phyloP scores from a whole-genome alignment of 2,113 vertebrate species.

The Grammomys dolichurus region DNA sequence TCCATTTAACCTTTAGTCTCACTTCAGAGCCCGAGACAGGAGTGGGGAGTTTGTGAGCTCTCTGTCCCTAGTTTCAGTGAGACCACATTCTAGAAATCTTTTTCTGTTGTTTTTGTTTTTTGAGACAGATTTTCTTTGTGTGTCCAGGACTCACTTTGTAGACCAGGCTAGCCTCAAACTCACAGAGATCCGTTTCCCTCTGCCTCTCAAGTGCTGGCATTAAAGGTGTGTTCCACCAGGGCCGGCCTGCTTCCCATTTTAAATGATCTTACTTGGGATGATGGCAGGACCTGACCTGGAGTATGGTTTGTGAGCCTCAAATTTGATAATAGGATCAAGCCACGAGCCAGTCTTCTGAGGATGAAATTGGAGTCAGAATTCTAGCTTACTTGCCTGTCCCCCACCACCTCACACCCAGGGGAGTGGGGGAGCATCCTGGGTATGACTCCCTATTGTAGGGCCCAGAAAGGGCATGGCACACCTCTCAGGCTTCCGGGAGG shows the following conservation, averaged over 20 bases:
- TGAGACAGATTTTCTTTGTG: background rate
- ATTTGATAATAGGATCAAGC: background rate
- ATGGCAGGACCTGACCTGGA: background rate
- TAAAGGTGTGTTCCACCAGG: background rate
- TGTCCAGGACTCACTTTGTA: background rate
- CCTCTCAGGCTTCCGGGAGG: slow-evolving; percentile 28
- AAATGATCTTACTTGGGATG: background rate
- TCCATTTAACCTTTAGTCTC: background rate
- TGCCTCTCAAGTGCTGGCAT: background rate
- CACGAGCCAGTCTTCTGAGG: background rate
- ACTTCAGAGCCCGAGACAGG: background rate
- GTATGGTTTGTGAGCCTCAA: background rate
- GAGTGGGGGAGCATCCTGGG: background rate
- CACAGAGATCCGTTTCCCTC: background rate
- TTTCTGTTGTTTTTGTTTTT: background rate
- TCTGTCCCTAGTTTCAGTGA: background rate
- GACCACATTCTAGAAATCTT: background rate
- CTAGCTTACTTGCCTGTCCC: background rate
- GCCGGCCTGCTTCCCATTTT: background rate
- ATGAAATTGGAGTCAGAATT: background rate
- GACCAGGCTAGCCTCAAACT: background rate
- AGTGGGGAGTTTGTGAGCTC: background rate
- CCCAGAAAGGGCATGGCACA: background rate
- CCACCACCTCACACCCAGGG: background rate
- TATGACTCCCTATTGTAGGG: background rate